Percentiles rank a stretch among this genome's conserved stretches.
These are phyloP conservation scores for Drosophila eugracilis DNA, from an alignment of 1,140 invertebrate species.

Conservation along the genomic window DNA sequence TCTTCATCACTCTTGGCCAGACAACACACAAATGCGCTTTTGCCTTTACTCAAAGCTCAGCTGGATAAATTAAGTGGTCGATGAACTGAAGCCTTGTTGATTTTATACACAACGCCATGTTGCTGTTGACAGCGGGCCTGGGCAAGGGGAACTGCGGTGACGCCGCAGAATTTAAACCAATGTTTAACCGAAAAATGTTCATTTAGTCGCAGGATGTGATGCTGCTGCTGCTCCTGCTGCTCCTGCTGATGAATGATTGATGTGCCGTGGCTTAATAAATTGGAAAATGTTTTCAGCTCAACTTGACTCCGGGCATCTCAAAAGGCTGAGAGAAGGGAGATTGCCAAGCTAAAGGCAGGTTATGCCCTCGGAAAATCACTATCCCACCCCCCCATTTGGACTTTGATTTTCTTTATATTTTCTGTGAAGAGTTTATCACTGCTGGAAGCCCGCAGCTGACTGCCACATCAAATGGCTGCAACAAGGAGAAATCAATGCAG, in stretches of 20 bases:
- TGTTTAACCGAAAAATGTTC: conserved; percentile 83
- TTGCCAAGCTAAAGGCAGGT: conserved; percentile 40
- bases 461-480: conserved; percentile 28
- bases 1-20: conserved; percentile 25
- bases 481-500: conserved; percentile 44
- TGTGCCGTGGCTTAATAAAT: conserved; percentile 79
- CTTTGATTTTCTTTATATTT: neutral
- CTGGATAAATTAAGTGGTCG: conserved; percentile 84
- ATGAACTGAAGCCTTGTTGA: conserved; percentile 84
- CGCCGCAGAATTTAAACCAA: conserved; percentile 82
- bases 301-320: conserved; percentile 38
- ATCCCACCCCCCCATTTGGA: conserved; percentile 8
- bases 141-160: conserved; percentile 35
- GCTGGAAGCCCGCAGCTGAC: conserved; percentile 41
- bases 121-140: conserved; percentile 62
- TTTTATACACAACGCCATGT: conserved; percentile 62
- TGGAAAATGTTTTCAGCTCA: conserved; percentile 74
- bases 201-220: conserved; percentile 66
- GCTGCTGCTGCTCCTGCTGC: neutral
- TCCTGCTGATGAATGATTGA: conserved; percentile 73
- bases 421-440: conserved; percentile 41
- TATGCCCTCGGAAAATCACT: conserved; percentile 2
- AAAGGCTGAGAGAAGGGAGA: no score
- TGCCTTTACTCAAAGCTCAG: conserved; percentile 80
- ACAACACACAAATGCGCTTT: conserved; percentile 75